Conservation (phyloP, 1,140 invertebrate genomes). For the Brachionus rubens region DNA sequence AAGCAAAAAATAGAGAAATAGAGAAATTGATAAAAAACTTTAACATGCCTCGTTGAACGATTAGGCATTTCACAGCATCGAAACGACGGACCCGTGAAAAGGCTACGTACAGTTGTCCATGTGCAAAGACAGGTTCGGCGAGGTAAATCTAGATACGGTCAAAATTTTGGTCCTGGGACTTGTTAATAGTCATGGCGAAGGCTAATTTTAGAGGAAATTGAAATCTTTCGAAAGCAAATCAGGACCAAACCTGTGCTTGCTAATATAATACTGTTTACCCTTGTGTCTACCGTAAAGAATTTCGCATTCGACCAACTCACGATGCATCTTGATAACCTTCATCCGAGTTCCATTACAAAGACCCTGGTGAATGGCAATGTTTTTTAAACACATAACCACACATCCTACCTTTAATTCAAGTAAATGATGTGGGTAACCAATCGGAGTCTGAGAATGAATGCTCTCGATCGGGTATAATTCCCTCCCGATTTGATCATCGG, state of each 20-base stretch:
- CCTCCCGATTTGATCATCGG: conserved; percentile 48
- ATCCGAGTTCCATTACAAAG: conserved; percentile 59
- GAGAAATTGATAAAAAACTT: too few relatives aligned
- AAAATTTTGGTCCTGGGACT: conserved; percentile 63
- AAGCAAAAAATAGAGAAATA: too few relatives aligned
- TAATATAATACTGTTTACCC: conserved; percentile 48
- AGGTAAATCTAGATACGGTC: conserved; percentile 50
- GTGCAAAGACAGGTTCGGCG: conserved; percentile 48
- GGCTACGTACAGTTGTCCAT: conserved; percentile 54
- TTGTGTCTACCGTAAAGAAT: conserved; percentile 46
- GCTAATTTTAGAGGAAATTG: conserved; percentile 62
- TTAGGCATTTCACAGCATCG: too few relatives aligned
- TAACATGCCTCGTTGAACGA: too few relatives aligned
- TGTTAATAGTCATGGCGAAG: conserved; percentile 65
- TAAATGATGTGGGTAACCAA: conserved; percentile 56
- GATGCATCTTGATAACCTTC: conserved; percentile 49
- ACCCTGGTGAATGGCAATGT: conserved; percentile 52
- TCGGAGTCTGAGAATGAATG: conserved; percentile 54
- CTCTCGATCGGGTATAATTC: conserved; percentile 54
- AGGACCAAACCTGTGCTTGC: too few relatives aligned
- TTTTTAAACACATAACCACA: conserved; percentile 57
- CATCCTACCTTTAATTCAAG: conserved; percentile 55
- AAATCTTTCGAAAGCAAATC: conserved; percentile 60
- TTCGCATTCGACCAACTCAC: conserved; percentile 49
- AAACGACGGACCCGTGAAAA: conserved; percentile 22